Conservation (phyloP, 2,113 vertebrate genomes). For the Hucho hucho region DNA sequence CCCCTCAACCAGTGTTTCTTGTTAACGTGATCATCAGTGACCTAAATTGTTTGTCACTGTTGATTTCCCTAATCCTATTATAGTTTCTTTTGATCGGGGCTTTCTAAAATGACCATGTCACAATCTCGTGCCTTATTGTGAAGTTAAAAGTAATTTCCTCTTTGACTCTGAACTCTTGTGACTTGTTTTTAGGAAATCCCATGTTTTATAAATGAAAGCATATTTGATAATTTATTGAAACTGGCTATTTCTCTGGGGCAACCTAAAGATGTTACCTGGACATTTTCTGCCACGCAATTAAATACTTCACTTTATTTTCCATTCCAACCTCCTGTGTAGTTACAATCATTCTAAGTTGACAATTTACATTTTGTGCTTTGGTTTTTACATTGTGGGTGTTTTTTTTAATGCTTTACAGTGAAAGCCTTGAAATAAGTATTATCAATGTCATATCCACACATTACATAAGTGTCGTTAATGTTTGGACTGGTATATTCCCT, state of each 20-base stretch:
- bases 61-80: background rate
- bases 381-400: background rate
- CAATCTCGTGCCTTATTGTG: background rate
- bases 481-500: too few relatives aligned
- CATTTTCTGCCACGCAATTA: constrained; percentile 31
- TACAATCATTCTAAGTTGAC: background rate
- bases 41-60: background rate
- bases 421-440: background rate
- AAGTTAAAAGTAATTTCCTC: background rate
- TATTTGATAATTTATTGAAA: constrained; percentile 57
- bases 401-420: background rate
- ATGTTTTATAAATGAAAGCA: constrained; percentile 32
- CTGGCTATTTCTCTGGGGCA: background rate
- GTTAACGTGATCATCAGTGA: background rate
- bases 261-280: constrained; percentile 19
- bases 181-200: background rate
- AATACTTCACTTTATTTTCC: constrained; percentile 18
- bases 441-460: too few relatives aligned
- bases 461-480: too few relatives aligned
- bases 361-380: background rate
- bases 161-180: background rate
- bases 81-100: background rate
- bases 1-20: background rate
- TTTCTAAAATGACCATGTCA: background rate
- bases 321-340: background rate